Conservation (phyloP, 2,888 invertebrate genomes). For the Apodemia duryi region DNA sequence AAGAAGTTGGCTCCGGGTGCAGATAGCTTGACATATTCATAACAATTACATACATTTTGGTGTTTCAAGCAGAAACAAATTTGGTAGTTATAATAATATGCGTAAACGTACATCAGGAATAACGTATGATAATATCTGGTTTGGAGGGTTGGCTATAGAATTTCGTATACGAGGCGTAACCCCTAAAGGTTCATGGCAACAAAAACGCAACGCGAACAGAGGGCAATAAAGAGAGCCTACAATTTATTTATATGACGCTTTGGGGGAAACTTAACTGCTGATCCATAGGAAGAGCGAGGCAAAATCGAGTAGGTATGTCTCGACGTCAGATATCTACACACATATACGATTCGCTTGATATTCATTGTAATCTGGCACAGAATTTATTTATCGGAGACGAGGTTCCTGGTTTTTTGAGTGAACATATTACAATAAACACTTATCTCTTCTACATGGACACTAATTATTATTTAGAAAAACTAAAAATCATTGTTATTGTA, state of each 20-base stretch:
- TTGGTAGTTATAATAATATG: slow-evolving; percentile 30
- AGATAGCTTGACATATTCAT: no score
- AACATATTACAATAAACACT: no score
- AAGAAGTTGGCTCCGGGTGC: no score
- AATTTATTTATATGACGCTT: slow-evolving; percentile 79
- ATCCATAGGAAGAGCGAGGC: slow-evolving; percentile 60
- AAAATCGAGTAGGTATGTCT: slow-evolving; percentile 72
- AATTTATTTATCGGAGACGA: no score
- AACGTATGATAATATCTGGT: slow-evolving; percentile 1
- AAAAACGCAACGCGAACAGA: slow-evolving; percentile 68
- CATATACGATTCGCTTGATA: slow-evolving; percentile 37
- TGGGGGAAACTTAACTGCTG: slow-evolving; percentile 71
- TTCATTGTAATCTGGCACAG: slow-evolving; percentile 31
- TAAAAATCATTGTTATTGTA: no score
- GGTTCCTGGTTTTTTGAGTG: no score
- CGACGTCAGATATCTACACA: slow-evolving; percentile 39
- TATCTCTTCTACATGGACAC: no score
- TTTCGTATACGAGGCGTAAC: slow-evolving; percentile 50
- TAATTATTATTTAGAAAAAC: no score
- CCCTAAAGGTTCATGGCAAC: slow-evolving; percentile 63
- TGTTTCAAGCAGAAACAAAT: not conserved
- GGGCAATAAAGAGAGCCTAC: slow-evolving; percentile 74
- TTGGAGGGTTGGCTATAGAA: slow-evolving; percentile 50
- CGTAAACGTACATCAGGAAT: slow-evolving; percentile 22
- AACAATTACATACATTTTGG: not conserved